Evolutionary conservation across 2,113 vertebrate genomes (phyloP), one percentile per base, ranked within the genome.

Genomic region (Strix uralensis): DNA sequence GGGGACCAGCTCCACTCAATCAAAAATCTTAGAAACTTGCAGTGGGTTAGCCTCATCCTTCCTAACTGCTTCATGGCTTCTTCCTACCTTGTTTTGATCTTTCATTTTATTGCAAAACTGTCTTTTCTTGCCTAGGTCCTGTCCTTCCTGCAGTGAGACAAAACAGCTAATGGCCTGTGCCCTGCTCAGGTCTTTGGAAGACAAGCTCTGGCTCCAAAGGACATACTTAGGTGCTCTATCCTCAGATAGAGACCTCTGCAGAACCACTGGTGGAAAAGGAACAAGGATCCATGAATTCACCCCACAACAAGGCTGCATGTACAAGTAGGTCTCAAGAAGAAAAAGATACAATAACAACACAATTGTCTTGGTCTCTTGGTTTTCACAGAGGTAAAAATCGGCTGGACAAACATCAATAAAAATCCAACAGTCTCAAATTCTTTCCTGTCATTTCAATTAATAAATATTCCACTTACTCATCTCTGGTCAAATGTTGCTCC

Each of bases 301-400:
- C 10, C 25, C 23, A n/a, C 0, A 2, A 73, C 19, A 82, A 78
- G 29, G 13, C 22, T 46, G 22, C 21, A 55, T 4, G 4, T 0
- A 69, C 44, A 81, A 79, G 36, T 27, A 22, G 0, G 4, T 63
- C 57, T 85, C 38, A 69, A 34, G 11, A 90, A 58, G 17, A 88
- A 61, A 61, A 4, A 85, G 14, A 36, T 18, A 30, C 0, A 4
- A 61, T 8, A 44, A 62, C 25, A 63, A 15, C 7, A 51, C 27
- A 13, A 29, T 0, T 0, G 32, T 54, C 34, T 66, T n/a, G 29
- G 38, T 38, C 77, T 30, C n/a, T 51, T 70, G 12, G 4, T 69
- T 85, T 87, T 57, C 62, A 81, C 8, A 49, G 29, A 65, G 18
- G 29, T 66, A 61, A 85, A 88, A 94, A 58, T 26, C 10, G 51